Evolutionary conservation across 1,140 invertebrate species (phyloP).

Genomic region (Euwallacea fornicatus): DNA sequence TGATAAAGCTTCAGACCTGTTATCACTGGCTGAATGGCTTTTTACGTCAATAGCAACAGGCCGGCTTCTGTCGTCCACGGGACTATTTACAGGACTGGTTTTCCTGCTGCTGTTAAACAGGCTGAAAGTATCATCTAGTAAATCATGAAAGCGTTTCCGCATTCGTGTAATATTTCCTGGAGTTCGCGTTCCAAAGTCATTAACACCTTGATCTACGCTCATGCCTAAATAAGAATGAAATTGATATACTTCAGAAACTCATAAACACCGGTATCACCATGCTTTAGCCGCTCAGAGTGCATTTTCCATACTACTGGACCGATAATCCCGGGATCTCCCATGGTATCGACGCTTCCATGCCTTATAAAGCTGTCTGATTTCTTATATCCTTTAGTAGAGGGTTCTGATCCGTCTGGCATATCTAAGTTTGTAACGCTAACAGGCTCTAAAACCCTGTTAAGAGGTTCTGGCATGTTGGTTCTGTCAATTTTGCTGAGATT

Average conservation of each 20-base stretch:
- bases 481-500: constrained; percentile 50
- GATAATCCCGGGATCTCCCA: constrained; percentile 78
- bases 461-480: constrained; percentile 69
- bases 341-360: constrained; percentile 60
- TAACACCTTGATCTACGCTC: constrained; percentile 47
- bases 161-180: constrained; percentile 58
- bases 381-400: constrained; percentile 39
- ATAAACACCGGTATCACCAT: constrained; percentile 36
- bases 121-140: constrained; percentile 69
- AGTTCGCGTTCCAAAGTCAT: constrained; percentile 44
- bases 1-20: constrained; percentile 45
- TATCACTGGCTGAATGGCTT: constrained; percentile 57
- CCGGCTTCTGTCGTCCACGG: constrained; percentile 36
- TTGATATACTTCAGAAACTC: not conserved
- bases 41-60: constrained; percentile 48
- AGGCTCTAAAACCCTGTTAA: constrained; percentile 76
- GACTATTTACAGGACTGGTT: constrained; percentile 52
- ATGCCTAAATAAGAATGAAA: constrained; percentile 36
- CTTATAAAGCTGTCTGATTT: constrained; percentile 48
- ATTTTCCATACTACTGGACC: constrained; percentile 80
- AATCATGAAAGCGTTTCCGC: constrained; percentile 65
- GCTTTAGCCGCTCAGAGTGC: constrained; percentile 59
- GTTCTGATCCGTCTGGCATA: constrained; percentile 56
- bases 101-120: constrained; percentile 62
- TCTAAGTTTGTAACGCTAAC: constrained; percentile 68